Conservation (phyloP, 35 echinoderm and acorn worm genomes). For the Ophioderma brevispina region DNA sequence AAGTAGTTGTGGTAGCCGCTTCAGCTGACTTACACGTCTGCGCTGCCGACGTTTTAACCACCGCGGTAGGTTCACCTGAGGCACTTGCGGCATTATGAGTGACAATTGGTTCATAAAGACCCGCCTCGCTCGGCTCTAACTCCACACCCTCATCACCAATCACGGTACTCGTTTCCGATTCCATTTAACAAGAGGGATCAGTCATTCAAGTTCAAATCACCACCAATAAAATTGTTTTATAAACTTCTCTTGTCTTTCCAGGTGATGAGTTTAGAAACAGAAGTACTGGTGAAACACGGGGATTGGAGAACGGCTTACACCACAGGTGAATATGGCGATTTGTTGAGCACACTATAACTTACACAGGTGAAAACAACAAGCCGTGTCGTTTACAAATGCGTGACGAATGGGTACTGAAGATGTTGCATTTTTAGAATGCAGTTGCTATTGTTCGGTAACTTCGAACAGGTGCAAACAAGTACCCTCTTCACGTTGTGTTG, state of each 20-base stretch:
- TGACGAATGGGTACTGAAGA: too few species aligned
- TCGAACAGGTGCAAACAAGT: too few species aligned
- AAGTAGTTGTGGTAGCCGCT: not conserved
- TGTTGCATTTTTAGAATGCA: too few species aligned
- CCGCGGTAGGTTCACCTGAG: not conserved
- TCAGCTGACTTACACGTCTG: not conserved
- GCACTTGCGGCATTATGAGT: not conserved
- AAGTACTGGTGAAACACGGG: not conserved
- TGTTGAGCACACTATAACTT: too few species aligned
- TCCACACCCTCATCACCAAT: not conserved
- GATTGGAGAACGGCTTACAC: too few species aligned
- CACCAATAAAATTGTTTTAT: not conserved
- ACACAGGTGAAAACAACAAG: too few species aligned
- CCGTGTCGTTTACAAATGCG: too few species aligned
- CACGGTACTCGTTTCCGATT: not conserved
- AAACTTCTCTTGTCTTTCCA: not conserved
- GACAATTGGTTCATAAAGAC: not conserved
- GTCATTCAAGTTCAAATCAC: conserved; percentile 1
- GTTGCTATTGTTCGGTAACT: too few species aligned
- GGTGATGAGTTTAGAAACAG: not conserved
- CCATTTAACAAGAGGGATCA: not conserved
- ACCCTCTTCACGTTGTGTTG: too few species aligned
- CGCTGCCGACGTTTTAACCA: not conserved
- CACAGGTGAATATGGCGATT: too few species aligned
- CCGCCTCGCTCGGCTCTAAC: not conserved